phyloP scores from a whole-genome alignment of 2,113 vertebrate species.

The Nanorana parkeri region DNA sequence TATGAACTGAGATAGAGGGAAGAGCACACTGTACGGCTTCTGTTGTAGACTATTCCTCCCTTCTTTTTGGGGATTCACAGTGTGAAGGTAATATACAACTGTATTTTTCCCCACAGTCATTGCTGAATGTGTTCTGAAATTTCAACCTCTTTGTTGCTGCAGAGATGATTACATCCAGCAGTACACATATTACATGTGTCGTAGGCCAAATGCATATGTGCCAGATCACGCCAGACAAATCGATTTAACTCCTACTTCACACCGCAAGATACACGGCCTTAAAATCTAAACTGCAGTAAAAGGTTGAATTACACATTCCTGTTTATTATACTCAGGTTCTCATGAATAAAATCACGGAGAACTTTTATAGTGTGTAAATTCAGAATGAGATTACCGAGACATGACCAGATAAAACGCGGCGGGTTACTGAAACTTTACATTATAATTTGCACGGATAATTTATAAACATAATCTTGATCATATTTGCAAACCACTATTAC shows the following conservation, averaged over 20 bases:
- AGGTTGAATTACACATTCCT: background rate
- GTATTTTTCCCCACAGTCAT: slow-evolving; percentile 65
- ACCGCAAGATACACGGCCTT: background rate
- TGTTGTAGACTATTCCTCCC: slow-evolving; percentile 59
- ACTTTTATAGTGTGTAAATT: background rate
- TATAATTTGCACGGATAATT: too few relatives aligned
- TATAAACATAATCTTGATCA: too few relatives aligned
- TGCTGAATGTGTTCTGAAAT: slow-evolving; percentile 68
- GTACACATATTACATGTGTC: slow-evolving; percentile 64
- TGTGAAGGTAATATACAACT: slow-evolving; percentile 67
- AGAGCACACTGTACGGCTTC: slow-evolving; percentile 59
- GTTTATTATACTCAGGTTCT: background rate
- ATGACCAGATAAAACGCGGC: background rate
- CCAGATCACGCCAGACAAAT: slow-evolving; percentile 38
- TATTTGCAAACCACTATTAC: too few relatives aligned
- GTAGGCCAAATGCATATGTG: slow-evolving; percentile 73
- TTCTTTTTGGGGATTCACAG: slow-evolving; percentile 59
- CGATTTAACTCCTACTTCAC: slow-evolving; percentile 18
- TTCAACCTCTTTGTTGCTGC: slow-evolving; percentile 71
- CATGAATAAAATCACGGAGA: background rate
- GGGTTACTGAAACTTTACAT: background rate
- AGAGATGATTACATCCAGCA: slow-evolving; percentile 11
- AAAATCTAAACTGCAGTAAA: background rate
- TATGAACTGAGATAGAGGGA: slow-evolving; percentile 57
- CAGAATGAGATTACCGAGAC: background rate